A percentile compares a stretch with the other conserved stretches of the same genome.
Conservation (phyloP, 2,888 invertebrate genomes). For the Synergus itoensis region DNA sequence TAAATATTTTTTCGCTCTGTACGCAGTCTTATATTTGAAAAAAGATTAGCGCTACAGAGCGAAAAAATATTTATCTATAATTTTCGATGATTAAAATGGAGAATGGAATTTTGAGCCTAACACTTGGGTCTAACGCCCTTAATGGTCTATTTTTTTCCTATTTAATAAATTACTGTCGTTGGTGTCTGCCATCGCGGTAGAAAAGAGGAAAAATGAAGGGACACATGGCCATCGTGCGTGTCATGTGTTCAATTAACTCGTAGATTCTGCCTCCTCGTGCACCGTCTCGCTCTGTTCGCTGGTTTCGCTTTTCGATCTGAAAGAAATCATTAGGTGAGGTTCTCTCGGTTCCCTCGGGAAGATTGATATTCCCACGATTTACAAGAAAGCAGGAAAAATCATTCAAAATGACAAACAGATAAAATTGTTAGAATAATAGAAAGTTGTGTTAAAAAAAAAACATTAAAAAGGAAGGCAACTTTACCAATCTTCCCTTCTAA, state of each 20-base stretch:
- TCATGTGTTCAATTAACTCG: constrained; percentile 61
- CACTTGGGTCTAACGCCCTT: too few relatives aligned
- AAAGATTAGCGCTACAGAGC: too few relatives aligned
- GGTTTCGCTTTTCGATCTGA: constrained; percentile 77
- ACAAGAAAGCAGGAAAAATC: neutral
- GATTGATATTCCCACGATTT: constrained; percentile 20
- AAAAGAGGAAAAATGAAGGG: constrained; percentile 50
- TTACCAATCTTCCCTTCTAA: constrained; percentile 21
- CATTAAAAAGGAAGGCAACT: neutral
- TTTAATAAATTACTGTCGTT: neutral
- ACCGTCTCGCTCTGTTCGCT: constrained; percentile 72
- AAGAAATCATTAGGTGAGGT: constrained; percentile 71
- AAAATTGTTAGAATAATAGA: constrained; percentile 2
- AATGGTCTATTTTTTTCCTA: neutral
- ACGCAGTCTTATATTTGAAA: too few relatives aligned
- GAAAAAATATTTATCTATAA: too few relatives aligned
- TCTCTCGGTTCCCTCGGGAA: constrained; percentile 44
- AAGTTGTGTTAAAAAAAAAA: neutral
- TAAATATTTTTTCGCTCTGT: too few relatives aligned
- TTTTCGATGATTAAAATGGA: too few relatives aligned
- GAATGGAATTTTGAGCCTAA: too few relatives aligned
- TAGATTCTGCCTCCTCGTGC: constrained; percentile 72
- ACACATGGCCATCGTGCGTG: constrained; percentile 31
- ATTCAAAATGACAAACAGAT: neutral
- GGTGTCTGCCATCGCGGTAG: constrained; percentile 7